Evolutionary conservation across 2,888 invertebrate genomes (phyloP).

Genomic region (Resseliella maxima): DNA sequence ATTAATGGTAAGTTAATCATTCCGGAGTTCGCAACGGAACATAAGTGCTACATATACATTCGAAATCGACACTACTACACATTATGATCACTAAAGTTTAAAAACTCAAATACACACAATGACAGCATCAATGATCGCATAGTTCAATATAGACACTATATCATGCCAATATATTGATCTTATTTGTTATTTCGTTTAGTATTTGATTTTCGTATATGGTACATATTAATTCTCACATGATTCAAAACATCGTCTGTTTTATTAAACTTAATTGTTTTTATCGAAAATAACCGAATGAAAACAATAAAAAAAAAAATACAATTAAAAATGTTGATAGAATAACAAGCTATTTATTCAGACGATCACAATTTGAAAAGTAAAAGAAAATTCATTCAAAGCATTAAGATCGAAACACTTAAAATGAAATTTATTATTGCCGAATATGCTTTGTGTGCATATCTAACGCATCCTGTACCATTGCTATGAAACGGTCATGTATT

Average conservation of each 20-base stretch:
- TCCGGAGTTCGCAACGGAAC: not conserved
- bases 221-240: too few species aligned
- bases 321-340: too few species aligned
- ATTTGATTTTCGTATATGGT: too few species aligned
- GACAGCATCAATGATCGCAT: too few species aligned
- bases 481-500: not conserved
- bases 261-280: not conserved
- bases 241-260: too few species aligned
- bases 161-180: too few species aligned
- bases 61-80: not conserved
- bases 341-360: not conserved
- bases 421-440: slow-evolving; percentile 20
- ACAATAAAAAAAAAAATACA: too few species aligned
- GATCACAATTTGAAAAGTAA: not conserved
- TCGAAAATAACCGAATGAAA: not conserved
- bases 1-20: not conserved
- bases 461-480: not conserved
- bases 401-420: not conserved
- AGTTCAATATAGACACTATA: too few species aligned
- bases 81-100: not conserved
- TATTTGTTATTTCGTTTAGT: too few species aligned
- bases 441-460: not conserved
- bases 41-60: not conserved
- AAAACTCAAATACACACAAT: not conserved
- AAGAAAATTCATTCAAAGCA: not conserved